Evolutionary conservation across 2,113 vertebrate genomes (phyloP).

Genomic region (Cololabis saira): DNA sequence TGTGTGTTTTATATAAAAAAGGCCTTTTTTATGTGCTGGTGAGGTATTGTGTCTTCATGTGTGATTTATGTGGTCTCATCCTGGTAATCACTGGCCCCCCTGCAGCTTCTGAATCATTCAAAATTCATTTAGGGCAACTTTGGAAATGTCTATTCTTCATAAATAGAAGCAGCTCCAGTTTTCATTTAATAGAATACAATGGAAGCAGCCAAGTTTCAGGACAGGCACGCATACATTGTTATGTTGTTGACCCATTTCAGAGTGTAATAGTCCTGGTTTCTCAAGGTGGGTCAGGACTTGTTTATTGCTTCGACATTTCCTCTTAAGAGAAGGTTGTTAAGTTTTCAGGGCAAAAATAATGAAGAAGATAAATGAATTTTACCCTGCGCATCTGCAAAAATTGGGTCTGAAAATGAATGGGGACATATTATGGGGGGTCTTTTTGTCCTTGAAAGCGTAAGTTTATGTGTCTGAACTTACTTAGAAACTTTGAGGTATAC

Average conservation of each 20-base stretch:
- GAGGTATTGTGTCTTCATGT: too few species aligned
- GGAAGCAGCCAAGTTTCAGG: neutral
- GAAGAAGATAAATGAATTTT: neutral
- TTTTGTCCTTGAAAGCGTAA: too few species aligned
- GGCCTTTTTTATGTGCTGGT: too few species aligned
- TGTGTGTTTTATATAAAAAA: too few species aligned
- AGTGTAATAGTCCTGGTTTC: constrained; percentile 4
- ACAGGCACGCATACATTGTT: constrained; percentile 1
- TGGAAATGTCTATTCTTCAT: constrained; percentile 15
- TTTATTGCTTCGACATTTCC: neutral
- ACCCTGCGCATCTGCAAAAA: neutral
- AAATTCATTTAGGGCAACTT: constrained; percentile 11
- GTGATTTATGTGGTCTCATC: neutral
- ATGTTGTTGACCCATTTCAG: constrained; percentile 32
- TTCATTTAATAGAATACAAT: constrained; percentile 20
- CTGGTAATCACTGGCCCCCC: constrained; percentile 7
- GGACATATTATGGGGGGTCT: too few species aligned
- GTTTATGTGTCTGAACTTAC: too few species aligned
- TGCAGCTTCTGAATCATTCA: constrained; percentile 22
- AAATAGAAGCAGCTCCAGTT: constrained; percentile 11
- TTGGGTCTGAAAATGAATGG: neutral
- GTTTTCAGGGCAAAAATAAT: constrained; percentile 12
- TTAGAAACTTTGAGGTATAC: too few species aligned
- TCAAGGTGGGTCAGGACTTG: neutral
- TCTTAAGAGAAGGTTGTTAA: neutral